Evolutionary conservation across 2,797 vertebrate species (phyloP), one percentile per base, ranked within the genome.

Genomic region (Cheracebus regulus): DNA sequence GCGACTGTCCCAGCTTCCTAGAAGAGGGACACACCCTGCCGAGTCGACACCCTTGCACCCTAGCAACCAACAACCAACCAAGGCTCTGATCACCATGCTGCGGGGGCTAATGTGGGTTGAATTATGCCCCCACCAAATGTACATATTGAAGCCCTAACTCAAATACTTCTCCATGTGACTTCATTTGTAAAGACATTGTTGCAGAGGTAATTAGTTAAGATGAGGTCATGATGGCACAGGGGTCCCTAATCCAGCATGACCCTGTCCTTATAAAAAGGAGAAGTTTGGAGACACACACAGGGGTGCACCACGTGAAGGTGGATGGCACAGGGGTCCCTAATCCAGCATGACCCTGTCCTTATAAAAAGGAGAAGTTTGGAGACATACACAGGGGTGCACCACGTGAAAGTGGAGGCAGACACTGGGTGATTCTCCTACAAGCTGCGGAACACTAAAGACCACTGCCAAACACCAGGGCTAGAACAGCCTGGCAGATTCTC

Each of bases 101-200:
- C 52, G 22, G 24, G 33, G 44, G 24, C 39, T 81, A 39, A 8
- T 44, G 2, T 6, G 13, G 20, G 9, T 61, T 48, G 19, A 81
- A 46, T 44, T 87, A 2, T 58, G 39, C 28, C 2, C 20, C 22
- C 50, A 4, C 36, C 9, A 44, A n/a, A 46, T 28, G 13, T 26
- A 11, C 6, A 3, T 10, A 22, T 41, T 36, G 15, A 80, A 26
- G 44, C 50, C 24, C 14, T 93, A 82, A 89, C 44, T 48, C 44
- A 7, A 55, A 39, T 19, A 55, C 44, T 48, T 79, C 78, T 57
- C 46, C 44, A 33, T n/a, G 12, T 90, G 48, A 22, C 55, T 52
- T 94, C 58, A 78, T 81, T 96, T 95, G 80, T 90, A 84, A 83
- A 44, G 5, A 36, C 33, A 33, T 36, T 57, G 50, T 61, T 58